Evolutionary conservation across 2,797 vertebrate genomes (phyloP).

Genomic region (Darevskia nairensis): DNA sequence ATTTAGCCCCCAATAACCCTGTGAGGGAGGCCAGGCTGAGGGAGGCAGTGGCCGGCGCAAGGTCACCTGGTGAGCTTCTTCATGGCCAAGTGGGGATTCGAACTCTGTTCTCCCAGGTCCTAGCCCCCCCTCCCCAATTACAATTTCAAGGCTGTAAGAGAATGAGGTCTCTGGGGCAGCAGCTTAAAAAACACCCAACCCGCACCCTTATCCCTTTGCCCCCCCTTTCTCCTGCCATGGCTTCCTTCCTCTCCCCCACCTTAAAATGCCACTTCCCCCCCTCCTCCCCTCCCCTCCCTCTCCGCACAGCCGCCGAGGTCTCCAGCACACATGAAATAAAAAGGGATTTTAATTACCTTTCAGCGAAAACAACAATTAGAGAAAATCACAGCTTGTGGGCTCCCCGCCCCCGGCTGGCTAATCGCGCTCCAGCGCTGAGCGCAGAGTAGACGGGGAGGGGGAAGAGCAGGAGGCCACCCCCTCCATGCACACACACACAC

Average conservation of each 20-base stretch:
- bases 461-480: not conserved
- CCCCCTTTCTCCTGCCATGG: not conserved
- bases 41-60: too few relatives aligned
- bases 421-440: not conserved
- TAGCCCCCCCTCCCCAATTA: too few relatives aligned
- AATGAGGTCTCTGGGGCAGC: not conserved
- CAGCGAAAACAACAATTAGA: slow-evolving; percentile 87
- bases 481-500: not conserved
- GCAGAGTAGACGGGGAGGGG: not conserved
- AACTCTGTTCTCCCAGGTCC: too few relatives aligned
- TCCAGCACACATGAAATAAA: slow-evolving; percentile 77
- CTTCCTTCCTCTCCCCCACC: slow-evolving; percentile 32
- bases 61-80: too few relatives aligned
- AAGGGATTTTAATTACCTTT: slow-evolving; percentile 88
- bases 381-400: slow-evolving; percentile 80
- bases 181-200: too few relatives aligned
- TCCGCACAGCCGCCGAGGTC: slow-evolving; percentile 65
- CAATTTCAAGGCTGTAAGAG: not conserved
- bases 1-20: too few relatives aligned
- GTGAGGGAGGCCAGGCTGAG: too few relatives aligned
- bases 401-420: slow-evolving; percentile 48
- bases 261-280: not conserved
- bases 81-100: too few relatives aligned
- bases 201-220: not conserved
- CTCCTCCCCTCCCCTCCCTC: slow-evolving; percentile 18